These are phyloP conservation scores for Cosmia pyralina DNA, from an alignment of 2,888 invertebrate species.

Conservation along the genomic window DNA sequence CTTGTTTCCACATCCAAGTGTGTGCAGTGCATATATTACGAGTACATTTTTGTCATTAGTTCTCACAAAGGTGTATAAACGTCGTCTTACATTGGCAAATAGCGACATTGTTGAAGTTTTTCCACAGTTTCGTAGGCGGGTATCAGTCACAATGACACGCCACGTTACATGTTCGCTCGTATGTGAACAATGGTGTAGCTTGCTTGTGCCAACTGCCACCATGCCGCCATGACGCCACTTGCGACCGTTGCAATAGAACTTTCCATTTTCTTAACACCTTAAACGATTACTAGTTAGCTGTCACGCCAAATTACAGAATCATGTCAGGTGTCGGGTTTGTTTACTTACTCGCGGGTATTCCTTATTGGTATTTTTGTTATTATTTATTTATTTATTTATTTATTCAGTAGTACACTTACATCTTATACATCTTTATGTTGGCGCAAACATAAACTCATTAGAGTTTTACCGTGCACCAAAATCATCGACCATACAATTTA, in stretches of 20 bases:
- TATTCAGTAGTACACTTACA: too few species aligned
- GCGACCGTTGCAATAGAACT: constrained; percentile 65
- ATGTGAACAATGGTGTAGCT: constrained; percentile 78
- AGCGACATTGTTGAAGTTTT: constrained; percentile 81
- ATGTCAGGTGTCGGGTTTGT: constrained; percentile 34
- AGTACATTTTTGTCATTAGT: constrained; percentile 55
- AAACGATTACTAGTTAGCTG: constrained; percentile 57
- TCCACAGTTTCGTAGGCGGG: constrained; percentile 69
- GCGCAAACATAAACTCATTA: too few species aligned
- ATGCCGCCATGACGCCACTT: constrained; percentile 16
- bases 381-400: too few species aligned
- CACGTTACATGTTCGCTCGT: constrained; percentile 73
- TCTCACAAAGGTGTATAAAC: constrained; percentile 70
- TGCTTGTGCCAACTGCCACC: constrained; percentile 70
- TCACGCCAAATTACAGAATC: constrained; percentile 54
- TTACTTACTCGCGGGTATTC: constrained; percentile 27
- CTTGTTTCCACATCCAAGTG: constrained; percentile 31
- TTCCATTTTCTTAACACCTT: constrained; percentile 72
- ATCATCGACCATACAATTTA: too few species aligned
- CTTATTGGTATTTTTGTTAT: constrained; percentile 13
- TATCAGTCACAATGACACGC: constrained; percentile 76
- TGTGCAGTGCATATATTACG: constrained; percentile 34
- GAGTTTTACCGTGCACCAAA: too few species aligned
- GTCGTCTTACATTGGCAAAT: constrained; percentile 75
- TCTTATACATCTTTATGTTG: too few species aligned